phyloP scores from a whole-genome alignment of 2,888 invertebrate genomes.

The Seira sanloemensis region DNA sequence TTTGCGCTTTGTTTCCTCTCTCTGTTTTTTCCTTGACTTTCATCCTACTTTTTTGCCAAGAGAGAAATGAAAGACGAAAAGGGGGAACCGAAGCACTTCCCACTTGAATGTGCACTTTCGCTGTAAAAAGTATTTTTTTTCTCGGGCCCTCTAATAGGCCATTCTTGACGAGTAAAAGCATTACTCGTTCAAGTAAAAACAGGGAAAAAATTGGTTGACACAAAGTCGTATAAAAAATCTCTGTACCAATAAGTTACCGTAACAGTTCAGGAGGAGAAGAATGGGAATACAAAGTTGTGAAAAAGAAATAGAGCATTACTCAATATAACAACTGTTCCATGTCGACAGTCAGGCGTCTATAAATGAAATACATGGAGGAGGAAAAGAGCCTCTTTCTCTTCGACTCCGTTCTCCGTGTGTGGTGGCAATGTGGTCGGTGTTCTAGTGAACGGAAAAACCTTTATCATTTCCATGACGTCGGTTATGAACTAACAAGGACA shows the following conservation, averaged over 20 bases:
- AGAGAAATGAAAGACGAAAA: neutral
- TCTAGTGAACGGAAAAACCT: constrained; percentile 51
- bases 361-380: constrained; percentile 36
- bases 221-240: neutral
- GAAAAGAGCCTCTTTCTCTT: neutral
- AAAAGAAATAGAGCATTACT: constrained; percentile 37
- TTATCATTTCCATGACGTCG: constrained; percentile 59
- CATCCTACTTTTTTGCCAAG: constrained; percentile 12
- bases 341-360: constrained; percentile 45
- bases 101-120: neutral
- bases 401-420: constrained; percentile 1
- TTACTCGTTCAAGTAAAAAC: neutral
- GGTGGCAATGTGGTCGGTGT: neutral
- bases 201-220: neutral
- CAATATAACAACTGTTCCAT: constrained; percentile 58
- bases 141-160: neutral
- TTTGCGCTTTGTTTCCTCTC: constrained; percentile 29
- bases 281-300: neutral
- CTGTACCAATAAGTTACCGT: neutral
- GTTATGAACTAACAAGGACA: constrained; percentile 53
- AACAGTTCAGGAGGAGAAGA: neutral
- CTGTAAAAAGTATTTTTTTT: neutral
- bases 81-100: neutral
- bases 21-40: constrained; percentile 10
- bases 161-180: neutral